A percentile compares a stretch with the other conserved stretches of the same genome.
These are phyloP conservation scores for Ladona fulva DNA, from an alignment of 1,140 invertebrate species.

Conservation along the genomic window DNA sequence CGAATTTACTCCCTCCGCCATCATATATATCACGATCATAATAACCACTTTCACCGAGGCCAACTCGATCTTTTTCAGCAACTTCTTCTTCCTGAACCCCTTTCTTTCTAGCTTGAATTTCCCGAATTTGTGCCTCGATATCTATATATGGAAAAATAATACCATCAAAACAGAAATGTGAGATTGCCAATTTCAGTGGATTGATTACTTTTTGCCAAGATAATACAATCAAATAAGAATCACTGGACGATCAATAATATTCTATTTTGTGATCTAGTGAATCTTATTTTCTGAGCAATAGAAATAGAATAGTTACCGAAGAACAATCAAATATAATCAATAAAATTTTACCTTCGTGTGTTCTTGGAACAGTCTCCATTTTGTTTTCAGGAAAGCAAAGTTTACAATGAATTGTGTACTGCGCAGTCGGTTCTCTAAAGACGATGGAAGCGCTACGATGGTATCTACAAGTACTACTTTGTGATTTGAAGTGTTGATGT, in stretches of 20 bases:
- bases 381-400: slow-evolving; percentile 11
- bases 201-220: too few species aligned
- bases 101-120: slow-evolving; percentile 81
- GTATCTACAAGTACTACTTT: too few species aligned
- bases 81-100: slow-evolving; percentile 43
- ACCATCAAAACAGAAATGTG: not conserved
- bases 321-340: slow-evolving; percentile 13
- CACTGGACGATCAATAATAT: too few species aligned
- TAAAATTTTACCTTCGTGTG: slow-evolving; percentile 58
- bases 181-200: not conserved
- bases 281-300: too few species aligned
- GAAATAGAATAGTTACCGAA: too few species aligned
- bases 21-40: slow-evolving; percentile 94
- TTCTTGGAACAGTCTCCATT: slow-evolving; percentile 68
- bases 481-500: too few species aligned
- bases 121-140: slow-evolving; percentile 86
- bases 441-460: too few species aligned
- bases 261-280: too few species aligned
- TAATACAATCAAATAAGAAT: too few species aligned
- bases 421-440: too few species aligned
- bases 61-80: slow-evolving; percentile 63
- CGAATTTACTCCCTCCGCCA: slow-evolving; percentile 71
- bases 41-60: slow-evolving; percentile 75
- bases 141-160: slow-evolving; percentile 46
- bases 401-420: too few species aligned